Evolutionary conservation across 2,888 invertebrate species (phyloP), one percentile per base, ranked within the genome.

Genomic region (Hypomecis atomaria): DNA sequence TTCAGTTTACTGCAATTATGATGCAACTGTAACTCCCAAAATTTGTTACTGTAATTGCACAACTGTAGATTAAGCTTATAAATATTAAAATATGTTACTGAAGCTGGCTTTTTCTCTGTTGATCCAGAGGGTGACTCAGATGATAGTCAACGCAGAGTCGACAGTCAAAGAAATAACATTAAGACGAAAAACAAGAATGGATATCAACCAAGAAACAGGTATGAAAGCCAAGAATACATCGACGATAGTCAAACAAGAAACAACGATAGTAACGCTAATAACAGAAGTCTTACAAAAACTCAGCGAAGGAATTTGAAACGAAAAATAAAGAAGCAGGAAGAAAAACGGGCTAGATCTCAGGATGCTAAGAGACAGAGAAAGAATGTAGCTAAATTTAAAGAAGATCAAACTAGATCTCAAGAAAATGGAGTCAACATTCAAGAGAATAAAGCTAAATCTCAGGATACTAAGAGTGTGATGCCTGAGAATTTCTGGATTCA

Each of bases 81-180:
- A 0, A 8, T 33, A 8, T n/a, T 42, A 7, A 42, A 5, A n/a
- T 13, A 2, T 53, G 1, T 34, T 11, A 38, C 33, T 56, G 56
- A 52, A 42, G 53, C 42, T 57, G 52, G 13, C 9, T 49, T 59
- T 62, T 42, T 57, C 56, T 62, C 47, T 60, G 60, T 60, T 59
- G 55, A 49, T 62, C 7, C 54, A 42, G 54, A 59, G 50, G 10
- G 42, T 8, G 53, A 43, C 42, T 6, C 13, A 37, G 42, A 11
- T 47, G 44, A 11, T 10, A 45, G 23, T 23, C 45, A 33, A 52
- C 36, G 53, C 42, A 53, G 42, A 6, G 33, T 11, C 7, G 7
- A 38, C 8, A 50, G 34, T 13, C 42, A 42, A 9, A 53, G 33
- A 7, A 53, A 43, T n/a, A 5, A 42, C 5, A 40, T 0, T 13